phyloP scores from a whole-genome alignment of 64 coral and sea anemone genomes.

The Platygyra sinensis region DNA sequence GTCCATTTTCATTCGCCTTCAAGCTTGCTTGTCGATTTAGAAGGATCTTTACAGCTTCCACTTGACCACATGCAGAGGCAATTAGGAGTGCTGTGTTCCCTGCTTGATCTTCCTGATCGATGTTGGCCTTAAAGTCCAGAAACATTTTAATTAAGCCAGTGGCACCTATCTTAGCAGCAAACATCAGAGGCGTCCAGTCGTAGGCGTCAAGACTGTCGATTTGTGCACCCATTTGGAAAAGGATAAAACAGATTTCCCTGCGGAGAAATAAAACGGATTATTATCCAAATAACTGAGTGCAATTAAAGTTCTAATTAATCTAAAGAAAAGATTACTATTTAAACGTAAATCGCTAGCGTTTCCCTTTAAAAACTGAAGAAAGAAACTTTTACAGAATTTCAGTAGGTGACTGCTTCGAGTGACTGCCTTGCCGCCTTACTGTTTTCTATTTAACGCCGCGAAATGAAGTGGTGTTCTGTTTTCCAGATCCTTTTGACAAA shows the following conservation, averaged over 20 bases:
- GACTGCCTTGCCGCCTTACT: constrained; percentile 21
- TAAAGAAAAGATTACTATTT: too few species aligned
- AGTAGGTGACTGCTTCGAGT: too few species aligned
- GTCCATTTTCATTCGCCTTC: constrained; percentile 25
- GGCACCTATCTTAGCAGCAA: constrained; percentile 71
- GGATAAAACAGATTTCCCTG: constrained; percentile 65
- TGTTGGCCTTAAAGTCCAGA: constrained; percentile 42
- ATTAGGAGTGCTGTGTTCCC: constrained; percentile 76
- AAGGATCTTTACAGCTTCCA: constrained; percentile 52
- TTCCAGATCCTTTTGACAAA: constrained; percentile 62
- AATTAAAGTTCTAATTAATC: too few species aligned
- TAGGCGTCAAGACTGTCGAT: constrained; percentile 58
- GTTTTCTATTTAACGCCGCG: constrained; percentile 73
- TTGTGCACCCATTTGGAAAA: constrained; percentile 76
- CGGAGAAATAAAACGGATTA: not conserved
- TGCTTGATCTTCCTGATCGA: constrained; percentile 43
- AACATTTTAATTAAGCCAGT: constrained; percentile 15
- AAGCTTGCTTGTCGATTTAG: constrained; percentile 62
- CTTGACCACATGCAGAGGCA: constrained; percentile 58
- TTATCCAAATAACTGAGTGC: too few species aligned
- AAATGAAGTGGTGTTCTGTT: constrained; percentile 79
- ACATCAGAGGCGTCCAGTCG: constrained; percentile 84
- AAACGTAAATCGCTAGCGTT: too few species aligned
- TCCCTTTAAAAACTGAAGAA: too few species aligned
- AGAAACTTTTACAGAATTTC: too few species aligned